Evolutionary conservation across 2,113 vertebrate species (phyloP), one percentile per base, ranked within the genome.

Genomic region (Cichladusa arquata): DNA sequence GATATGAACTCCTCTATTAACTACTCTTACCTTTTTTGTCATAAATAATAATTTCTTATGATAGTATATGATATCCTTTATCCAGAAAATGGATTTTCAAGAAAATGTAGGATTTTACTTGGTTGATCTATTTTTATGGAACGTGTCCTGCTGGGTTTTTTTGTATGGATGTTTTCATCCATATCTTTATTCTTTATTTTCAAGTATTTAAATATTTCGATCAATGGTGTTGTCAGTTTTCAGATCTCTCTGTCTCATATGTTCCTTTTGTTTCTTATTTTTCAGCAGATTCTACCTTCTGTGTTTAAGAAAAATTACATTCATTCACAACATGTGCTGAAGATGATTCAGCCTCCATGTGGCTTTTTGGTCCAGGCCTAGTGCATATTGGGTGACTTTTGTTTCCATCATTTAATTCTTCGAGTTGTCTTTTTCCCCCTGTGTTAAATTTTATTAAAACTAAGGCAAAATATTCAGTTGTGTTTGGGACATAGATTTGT

Each of bases 121-220:
- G 33, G 19, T 42, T 71, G 45, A 54, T 89, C 26, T 71, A 3
- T 70, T 92, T 88, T 95, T 70, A 16, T n/a, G 20, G 53, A 77
- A 77, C 0, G 0, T 5, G 6, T 4, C 0, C 10, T 66, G 6
- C 28, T 62, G 38, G 14, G 7, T 10, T 83, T 70, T 86, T 56
- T 81, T 53, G 34, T 81, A 12, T 45, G 70, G 15, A 8, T 24
- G 3, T 67, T 92, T 86, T 73, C 7, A 9, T 77, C 17, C 15
- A 15, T 53, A 5, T 66, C 12, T 78, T 80, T 60, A 25, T n/a
- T 65, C 16, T 81, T 80, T 60, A 25, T 33, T 82, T 73, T 50
- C 81, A 24, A 4, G 1, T 71, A 57, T 81, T 62, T 74, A 84
- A 76, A 31, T 74, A 47, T 67, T 89, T 76, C 1, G 0, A 12